Evolutionary conservation across 2,113 vertebrate species (phyloP).

Genomic region (Prochilodus magdalenae): DNA sequence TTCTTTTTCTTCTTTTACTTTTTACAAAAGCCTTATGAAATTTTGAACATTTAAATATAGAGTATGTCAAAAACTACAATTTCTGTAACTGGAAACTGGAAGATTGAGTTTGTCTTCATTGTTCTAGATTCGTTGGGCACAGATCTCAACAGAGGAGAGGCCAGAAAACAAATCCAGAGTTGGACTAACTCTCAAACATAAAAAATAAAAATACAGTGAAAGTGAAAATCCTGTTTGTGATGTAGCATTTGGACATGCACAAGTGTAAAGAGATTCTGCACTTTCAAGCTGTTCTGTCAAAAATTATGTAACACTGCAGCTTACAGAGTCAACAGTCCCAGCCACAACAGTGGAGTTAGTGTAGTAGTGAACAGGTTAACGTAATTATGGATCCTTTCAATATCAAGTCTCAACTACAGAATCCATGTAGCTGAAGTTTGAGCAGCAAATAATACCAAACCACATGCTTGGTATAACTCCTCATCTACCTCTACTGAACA

Average conservation of each 20-base stretch:
- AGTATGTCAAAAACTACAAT: neutral
- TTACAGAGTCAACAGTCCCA: conserved; percentile 1
- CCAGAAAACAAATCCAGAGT: conserved; percentile 16
- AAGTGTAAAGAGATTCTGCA: conserved; percentile 5
- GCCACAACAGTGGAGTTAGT: neutral
- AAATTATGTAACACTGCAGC: neutral
- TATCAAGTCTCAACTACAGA: neutral
- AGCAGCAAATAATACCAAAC: neutral
- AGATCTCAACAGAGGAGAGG: conserved; percentile 20
- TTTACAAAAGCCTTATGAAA: neutral
- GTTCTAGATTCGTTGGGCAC: neutral
- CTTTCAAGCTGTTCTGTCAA: neutral
- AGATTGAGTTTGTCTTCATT: neutral
- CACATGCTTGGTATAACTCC: neutral
- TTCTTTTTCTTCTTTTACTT: too few species aligned
- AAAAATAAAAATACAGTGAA: neutral
- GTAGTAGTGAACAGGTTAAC: neutral
- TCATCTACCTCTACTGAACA: neutral
- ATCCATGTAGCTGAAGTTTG: neutral
- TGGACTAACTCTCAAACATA: neutral
- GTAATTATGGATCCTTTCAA: neutral
- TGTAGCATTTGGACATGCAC: neutral
- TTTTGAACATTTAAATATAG: conserved; percentile 23
- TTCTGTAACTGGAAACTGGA: neutral
- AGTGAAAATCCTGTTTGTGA: neutral